A percentile compares a stretch with the other conserved stretches of the same genome.
Evolutionary conservation across 2,113 vertebrate species (phyloP).

Genomic region (Puma concolor): DNA sequence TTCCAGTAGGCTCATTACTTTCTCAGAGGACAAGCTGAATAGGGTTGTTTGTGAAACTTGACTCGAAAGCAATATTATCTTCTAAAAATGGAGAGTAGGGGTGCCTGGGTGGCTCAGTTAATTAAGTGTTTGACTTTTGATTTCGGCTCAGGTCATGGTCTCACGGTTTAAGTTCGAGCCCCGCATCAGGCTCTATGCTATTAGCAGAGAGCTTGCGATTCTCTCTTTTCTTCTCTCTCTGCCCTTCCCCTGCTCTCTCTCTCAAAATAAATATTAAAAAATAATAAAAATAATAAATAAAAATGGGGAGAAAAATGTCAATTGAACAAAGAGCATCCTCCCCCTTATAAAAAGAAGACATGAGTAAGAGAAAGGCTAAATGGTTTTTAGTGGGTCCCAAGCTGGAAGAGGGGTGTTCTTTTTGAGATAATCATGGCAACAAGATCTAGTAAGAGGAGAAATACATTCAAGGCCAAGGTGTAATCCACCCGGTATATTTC

Average conservation of each 20-base stretch:
- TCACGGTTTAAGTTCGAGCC: too few relatives aligned
- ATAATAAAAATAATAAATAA: background rate
- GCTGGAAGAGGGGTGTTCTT: background rate
- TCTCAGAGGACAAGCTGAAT: background rate
- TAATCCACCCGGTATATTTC: background rate
- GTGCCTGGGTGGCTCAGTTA: too few relatives aligned
- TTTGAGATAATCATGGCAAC: background rate
- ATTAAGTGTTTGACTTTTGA: too few relatives aligned
- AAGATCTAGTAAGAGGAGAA: background rate
- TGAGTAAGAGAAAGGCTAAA: background rate
- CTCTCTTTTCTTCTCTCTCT: too few relatives aligned
- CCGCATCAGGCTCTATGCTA: too few relatives aligned
- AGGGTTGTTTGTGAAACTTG: background rate
- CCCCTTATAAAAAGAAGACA: background rate
- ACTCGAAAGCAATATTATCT: background rate
- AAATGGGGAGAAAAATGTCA: background rate
- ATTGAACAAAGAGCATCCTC: background rate
- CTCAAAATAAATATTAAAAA: too few relatives aligned
- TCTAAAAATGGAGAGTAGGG: background rate
- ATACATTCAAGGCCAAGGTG: background rate
- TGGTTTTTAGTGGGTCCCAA: background rate
- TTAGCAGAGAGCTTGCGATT: too few relatives aligned
- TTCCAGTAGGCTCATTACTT: background rate
- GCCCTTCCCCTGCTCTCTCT: too few relatives aligned
- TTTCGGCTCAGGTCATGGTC: too few relatives aligned